Percentiles rank a stretch among this genome's conserved stretches.
Evolutionary conservation across 2,797 vertebrate species (phyloP).

Genomic region (Myotis planiceps): DNA sequence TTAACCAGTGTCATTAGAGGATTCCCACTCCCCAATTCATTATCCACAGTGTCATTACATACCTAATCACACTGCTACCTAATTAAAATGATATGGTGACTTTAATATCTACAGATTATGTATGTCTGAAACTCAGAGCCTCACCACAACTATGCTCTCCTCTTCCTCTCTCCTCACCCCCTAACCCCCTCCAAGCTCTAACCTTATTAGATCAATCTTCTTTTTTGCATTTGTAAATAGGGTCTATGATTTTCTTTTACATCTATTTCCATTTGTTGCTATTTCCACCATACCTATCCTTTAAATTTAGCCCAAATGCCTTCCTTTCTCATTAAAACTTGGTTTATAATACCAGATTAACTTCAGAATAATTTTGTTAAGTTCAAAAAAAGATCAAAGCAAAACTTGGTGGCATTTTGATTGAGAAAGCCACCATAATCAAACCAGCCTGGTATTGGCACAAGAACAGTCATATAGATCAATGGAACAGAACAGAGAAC

Average conservation of each 20-base stretch:
- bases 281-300: not conserved
- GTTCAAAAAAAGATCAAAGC: conserved; percentile 43
- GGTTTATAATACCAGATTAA: conserved; percentile 13
- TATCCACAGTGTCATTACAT: not conserved
- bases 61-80: not conserved
- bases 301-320: conserved; percentile 1
- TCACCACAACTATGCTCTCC: not conserved
- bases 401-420: conserved; percentile 29
- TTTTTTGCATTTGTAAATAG: not conserved
- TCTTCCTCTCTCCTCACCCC: not conserved
- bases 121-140: not conserved
- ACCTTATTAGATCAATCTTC: not conserved
- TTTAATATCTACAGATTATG: not conserved
- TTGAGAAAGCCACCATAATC: not conserved
- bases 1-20: not conserved
- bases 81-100: not conserved
- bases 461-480: too few relatives aligned
- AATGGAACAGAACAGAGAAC: too few relatives aligned
- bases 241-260: not conserved
- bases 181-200: not conserved
- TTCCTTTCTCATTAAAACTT: conserved; percentile 19
- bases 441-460: too few relatives aligned
- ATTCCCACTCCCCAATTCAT: not conserved
- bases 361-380: conserved; percentile 9
- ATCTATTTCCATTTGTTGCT: not conserved